Conservation (phyloP, 2,113 vertebrate species). For the Porphyrio hochstetteri region DNA sequence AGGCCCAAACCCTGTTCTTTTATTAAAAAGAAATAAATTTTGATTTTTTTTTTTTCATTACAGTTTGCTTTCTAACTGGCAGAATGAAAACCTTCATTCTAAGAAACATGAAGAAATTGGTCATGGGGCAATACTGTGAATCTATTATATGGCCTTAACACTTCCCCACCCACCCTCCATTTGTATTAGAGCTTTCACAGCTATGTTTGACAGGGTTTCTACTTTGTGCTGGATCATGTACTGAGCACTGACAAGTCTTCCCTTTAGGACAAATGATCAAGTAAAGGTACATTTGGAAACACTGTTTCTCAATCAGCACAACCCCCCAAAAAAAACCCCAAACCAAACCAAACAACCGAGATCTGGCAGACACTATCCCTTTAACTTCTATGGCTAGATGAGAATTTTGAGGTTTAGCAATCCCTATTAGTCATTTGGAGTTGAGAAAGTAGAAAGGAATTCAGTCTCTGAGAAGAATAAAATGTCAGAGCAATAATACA, state of each 20-base stretch:
- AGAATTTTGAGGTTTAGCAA: background rate
- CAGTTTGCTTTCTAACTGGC: no score
- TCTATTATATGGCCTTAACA: no score
- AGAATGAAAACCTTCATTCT: no score
- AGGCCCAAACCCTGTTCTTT: background rate
- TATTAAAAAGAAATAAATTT: background rate
- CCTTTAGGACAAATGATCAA: background rate
- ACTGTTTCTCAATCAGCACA: background rate
- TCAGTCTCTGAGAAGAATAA: background rate
- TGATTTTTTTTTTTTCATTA: no score
- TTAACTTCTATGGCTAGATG: background rate
- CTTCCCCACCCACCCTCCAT: no score
- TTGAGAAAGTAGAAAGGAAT: background rate
- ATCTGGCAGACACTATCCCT: background rate
- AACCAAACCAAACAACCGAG: background rate
- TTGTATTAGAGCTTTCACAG: no score
- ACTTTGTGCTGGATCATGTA: no score
- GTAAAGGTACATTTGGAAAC: background rate
- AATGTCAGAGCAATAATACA: background rate
- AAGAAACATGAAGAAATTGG: no score
- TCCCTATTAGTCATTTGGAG: background rate
- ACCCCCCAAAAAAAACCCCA: no score
- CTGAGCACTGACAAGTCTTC: background rate
- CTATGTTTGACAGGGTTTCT: no score
- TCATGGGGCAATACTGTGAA: no score